Evolutionary conservation across 2,888 invertebrate genomes (phyloP).

Genomic region (Carcina quercana): DNA sequence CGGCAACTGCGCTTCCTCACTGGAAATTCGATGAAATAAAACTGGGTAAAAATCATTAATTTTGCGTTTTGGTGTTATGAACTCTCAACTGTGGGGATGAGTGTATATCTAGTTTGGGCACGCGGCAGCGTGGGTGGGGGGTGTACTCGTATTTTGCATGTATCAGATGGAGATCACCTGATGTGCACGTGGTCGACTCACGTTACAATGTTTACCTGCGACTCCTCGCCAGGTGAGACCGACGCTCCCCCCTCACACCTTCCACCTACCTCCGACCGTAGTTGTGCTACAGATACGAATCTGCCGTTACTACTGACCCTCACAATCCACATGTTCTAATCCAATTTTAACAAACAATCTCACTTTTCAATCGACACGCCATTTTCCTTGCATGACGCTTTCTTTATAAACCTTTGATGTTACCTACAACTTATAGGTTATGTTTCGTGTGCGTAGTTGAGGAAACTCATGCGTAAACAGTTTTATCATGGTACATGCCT

Average conservation of each 20-base stretch:
- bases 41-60: slow-evolving; percentile 66
- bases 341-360: slow-evolving; percentile 2
- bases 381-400: no score
- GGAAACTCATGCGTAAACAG: no score
- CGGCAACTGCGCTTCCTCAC: slow-evolving; percentile 69
- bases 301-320: not conserved
- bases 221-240: slow-evolving; percentile 61
- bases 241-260: slow-evolving; percentile 28
- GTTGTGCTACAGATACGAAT: no score
- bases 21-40: slow-evolving; percentile 72
- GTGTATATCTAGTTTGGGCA: slow-evolving; percentile 16
- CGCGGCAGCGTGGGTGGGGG: slow-evolving; percentile 6
- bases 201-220: slow-evolving; percentile 72
- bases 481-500: no score
- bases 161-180: slow-evolving; percentile 43
- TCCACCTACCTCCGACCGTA: not conserved
- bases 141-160: no score
- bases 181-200: slow-evolving; percentile 60
- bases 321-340: slow-evolving; percentile 1
- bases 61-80: slow-evolving; percentile 41
- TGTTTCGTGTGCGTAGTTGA: no score
- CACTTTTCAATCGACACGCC: no score
- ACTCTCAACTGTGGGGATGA: slow-evolving; percentile 19
- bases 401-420: no score
- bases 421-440: no score